Evolutionary conservation across 35 echinoderm and acorn worm species (phyloP).

Genomic region (Heliocidaris tuberculata): DNA sequence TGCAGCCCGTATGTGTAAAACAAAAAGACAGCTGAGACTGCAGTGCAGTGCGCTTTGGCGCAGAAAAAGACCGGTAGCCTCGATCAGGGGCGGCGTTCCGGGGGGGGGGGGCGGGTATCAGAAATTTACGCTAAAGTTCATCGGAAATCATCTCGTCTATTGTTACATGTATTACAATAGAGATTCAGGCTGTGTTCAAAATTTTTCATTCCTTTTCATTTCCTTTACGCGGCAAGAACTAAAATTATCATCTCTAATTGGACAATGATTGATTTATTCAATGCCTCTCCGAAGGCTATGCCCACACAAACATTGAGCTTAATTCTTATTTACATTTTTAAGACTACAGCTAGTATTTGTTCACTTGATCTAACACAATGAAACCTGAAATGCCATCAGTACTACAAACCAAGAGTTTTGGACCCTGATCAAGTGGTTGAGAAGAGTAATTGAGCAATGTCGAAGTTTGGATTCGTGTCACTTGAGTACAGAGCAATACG

Average conservation of each 20-base stretch:
- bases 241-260: background rate
- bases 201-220: too few relatives aligned
- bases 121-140: too few relatives aligned
- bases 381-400: background rate
- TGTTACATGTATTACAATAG: too few relatives aligned
- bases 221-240: background rate
- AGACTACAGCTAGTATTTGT: background rate
- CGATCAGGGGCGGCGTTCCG: too few relatives aligned
- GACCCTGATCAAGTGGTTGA: background rate
- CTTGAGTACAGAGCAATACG: background rate
- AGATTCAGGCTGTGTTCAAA: too few relatives aligned
- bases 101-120: too few relatives aligned
- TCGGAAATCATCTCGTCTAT: too few relatives aligned
- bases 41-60: too few relatives aligned
- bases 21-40: too few relatives aligned
- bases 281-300: background rate
- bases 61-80: too few relatives aligned
- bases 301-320: background rate
- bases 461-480: background rate
- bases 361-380: background rate
- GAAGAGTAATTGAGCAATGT: background rate
- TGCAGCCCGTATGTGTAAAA: too few relatives aligned
- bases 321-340: background rate
- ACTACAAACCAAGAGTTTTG: background rate
- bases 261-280: background rate